Conservation (phyloP, 2,113 vertebrate genomes). For the Sander vitreus region DNA sequence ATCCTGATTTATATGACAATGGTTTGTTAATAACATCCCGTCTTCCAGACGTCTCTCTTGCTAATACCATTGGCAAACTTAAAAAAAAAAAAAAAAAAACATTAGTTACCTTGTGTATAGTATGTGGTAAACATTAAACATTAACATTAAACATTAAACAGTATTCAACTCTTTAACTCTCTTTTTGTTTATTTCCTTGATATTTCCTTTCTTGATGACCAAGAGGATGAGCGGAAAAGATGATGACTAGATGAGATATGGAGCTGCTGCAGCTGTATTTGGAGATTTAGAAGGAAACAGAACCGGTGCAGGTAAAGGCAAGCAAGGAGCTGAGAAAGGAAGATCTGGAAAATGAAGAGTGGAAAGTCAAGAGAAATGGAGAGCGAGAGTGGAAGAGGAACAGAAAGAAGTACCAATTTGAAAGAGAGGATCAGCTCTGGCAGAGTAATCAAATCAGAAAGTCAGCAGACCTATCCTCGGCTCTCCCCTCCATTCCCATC, state of each 20-base stretch:
- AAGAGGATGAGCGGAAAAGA: neutral
- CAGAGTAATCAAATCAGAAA: constrained; percentile 79
- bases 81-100: neutral
- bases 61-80: constrained; percentile 8
- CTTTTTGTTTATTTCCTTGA: constrained; percentile 9
- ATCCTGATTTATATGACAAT: constrained; percentile 50
- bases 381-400: too few species aligned
- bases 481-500: constrained; percentile 51
- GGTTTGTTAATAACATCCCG: constrained; percentile 51
- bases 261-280: constrained; percentile 22
- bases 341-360: constrained; percentile 26
- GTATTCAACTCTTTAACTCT: neutral
- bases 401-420: constrained; percentile 64
- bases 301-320: constrained; percentile 2
- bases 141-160: too few species aligned
- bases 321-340: constrained; percentile 25
- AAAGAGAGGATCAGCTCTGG: constrained; percentile 74
- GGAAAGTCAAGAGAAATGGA: constrained; percentile 34
- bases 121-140: constrained; percentile 1
- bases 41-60: constrained; percentile 22
- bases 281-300: constrained; percentile 21
- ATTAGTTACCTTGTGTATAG: neutral
- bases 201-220: constrained; percentile 1
- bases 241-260: constrained; percentile 18
- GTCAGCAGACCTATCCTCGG: constrained; percentile 68